phyloP scores from a whole-genome alignment of 92 coral and sea anemone species.

The Siderastrea radians region DNA sequence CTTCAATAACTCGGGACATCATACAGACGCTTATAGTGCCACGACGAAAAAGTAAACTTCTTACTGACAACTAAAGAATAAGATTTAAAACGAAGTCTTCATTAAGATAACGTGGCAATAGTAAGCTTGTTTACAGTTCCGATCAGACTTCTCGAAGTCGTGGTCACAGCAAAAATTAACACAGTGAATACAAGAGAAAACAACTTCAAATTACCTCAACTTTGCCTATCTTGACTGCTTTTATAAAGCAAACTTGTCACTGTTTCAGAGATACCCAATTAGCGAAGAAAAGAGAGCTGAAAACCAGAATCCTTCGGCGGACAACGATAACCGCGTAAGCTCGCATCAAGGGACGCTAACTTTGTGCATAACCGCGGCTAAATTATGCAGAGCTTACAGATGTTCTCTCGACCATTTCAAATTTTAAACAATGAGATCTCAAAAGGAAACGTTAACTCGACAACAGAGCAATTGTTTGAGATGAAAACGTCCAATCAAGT shows the following conservation, averaged over 20 bases:
- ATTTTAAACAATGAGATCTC: constrained; percentile 16
- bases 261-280: not conserved
- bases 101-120: not conserved
- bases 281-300: not conserved
- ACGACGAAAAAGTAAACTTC: not conserved
- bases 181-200: not conserved
- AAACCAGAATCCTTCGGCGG: constrained; percentile 1
- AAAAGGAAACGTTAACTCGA: constrained; percentile 6
- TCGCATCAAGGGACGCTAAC: constrained; percentile 47
- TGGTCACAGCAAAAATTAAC: not conserved
- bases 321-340: not conserved
- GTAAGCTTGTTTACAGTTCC: constrained; percentile 29
- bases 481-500: not conserved
- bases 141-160: constrained; percentile 24
- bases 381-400: constrained; percentile 33
- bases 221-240: not conserved
- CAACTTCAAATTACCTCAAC: not conserved
- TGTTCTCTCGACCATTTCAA: constrained; percentile 18
- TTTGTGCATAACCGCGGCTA: constrained; percentile 19
- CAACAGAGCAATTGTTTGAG: constrained; percentile 13
- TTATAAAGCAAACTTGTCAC: not conserved
- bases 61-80: not conserved
- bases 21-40: not conserved
- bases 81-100: not conserved
- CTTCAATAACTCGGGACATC: not conserved